Percentiles rank a stretch among this genome's conserved stretches.
Evolutionary conservation across 2,888 invertebrate species (phyloP).

Genomic region (Xylota segnis): DNA sequence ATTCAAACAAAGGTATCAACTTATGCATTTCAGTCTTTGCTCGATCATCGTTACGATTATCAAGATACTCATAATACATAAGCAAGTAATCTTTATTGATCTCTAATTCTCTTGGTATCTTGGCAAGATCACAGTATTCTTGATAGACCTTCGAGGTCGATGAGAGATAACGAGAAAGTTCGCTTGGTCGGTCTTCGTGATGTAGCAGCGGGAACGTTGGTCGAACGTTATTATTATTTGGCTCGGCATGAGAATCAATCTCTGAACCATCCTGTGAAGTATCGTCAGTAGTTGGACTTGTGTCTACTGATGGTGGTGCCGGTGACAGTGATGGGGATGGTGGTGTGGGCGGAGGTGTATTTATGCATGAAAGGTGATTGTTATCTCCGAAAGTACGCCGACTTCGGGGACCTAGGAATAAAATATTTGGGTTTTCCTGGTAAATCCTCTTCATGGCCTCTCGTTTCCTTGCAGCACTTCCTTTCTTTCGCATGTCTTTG

Average conservation of each 20-base stretch:
- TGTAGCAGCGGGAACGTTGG: background rate
- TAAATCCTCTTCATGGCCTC: slow-evolving; percentile 37
- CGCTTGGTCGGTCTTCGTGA: background rate
- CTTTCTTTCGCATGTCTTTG: slow-evolving; percentile 22
- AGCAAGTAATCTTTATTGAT: slow-evolving; percentile 25
- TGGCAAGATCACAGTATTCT: slow-evolving; percentile 33
- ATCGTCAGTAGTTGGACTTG: slow-evolving; percentile 13
- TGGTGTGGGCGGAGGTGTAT: slow-evolving; percentile 63
- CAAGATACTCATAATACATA: slow-evolving; percentile 29
- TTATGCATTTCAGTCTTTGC: slow-evolving; percentile 34
- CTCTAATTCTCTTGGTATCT: slow-evolving; percentile 23
- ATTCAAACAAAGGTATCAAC: slow-evolving; percentile 21
- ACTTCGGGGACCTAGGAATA: background rate
- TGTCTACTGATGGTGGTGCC: background rate
- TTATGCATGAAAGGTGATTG: slow-evolving; percentile 35
- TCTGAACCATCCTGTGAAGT: slow-evolving; percentile 13
- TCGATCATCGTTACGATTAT: slow-evolving; percentile 12
- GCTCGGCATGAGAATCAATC: background rate
- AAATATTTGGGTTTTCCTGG: background rate
- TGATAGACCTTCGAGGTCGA: slow-evolving; percentile 14
- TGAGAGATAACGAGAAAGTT: background rate
- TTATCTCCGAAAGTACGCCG: background rate
- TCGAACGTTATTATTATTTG: slow-evolving; percentile 33
- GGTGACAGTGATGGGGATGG: slow-evolving; percentile 41
- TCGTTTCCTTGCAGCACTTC: slow-evolving; percentile 31